These are phyloP conservation scores for Tipula lateralis DNA, from an alignment of 2,888 invertebrate species.

Conservation along the genomic window DNA sequence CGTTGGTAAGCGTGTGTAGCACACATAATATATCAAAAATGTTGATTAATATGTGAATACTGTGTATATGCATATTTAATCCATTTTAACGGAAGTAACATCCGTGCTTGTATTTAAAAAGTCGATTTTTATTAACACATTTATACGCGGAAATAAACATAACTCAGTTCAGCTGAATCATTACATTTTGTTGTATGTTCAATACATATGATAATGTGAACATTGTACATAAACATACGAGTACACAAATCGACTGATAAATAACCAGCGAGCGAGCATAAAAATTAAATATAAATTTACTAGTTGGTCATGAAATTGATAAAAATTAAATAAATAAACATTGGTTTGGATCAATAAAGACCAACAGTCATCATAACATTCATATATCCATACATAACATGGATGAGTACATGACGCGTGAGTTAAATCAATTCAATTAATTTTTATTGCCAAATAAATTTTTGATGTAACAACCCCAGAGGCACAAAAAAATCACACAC, in stretches of 20 bases:
- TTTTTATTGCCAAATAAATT: neutral
- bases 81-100: neutral
- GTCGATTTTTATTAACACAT: neutral
- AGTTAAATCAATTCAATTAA: conserved; percentile 1
- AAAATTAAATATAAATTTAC: neutral
- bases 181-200: neutral
- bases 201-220: neutral
- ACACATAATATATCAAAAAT: no score
- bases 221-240: no score
- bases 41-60: neutral
- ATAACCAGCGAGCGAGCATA: neutral
- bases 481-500: neutral
- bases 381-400: neutral
- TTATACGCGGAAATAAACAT: neutral
- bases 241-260: neutral
- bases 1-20: no score
- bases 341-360: neutral
- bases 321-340: neutral
- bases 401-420: neutral
- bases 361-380: neutral
- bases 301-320: conserved; percentile 14
- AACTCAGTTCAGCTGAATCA: neutral
- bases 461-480: neutral
- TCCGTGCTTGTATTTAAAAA: neutral
- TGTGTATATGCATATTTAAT: no score